Conservation (phyloP, 2,888 invertebrate species). For the Ariolimax columbianus region DNA sequence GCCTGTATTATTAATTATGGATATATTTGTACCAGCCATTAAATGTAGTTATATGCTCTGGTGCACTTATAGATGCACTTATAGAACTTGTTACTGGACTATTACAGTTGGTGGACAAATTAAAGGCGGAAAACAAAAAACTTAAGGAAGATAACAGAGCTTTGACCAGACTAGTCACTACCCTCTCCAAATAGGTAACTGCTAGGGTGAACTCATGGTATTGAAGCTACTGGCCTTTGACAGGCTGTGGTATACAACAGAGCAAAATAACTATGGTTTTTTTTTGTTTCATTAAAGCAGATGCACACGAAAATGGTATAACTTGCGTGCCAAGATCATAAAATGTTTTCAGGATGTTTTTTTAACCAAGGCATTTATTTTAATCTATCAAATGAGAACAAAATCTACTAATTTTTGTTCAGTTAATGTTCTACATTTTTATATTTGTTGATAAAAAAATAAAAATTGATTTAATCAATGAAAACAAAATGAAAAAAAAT, state of each 20-base stretch:
- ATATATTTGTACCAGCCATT: too few species aligned
- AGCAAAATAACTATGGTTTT: background rate
- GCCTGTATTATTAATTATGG: too few species aligned
- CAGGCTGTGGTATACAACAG: background rate
- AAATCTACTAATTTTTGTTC: too few species aligned
- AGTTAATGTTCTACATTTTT: too few species aligned
- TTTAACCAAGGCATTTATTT: background rate
- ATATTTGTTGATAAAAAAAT: too few species aligned
- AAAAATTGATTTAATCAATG: too few species aligned
- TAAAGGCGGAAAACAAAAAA: conserved; percentile 95
- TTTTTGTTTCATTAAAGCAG: background rate
- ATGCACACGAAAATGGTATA: background rate
- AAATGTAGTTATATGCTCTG: background rate
- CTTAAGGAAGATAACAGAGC: conserved; percentile 99
- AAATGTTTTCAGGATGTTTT: too few species aligned
- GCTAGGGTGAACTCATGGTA: background rate
- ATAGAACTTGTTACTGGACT: conserved; percentile 13
- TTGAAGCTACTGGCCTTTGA: background rate
- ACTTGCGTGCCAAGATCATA: background rate
- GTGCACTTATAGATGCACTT: conserved; percentile 1
- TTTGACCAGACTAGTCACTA: conserved; percentile 98
- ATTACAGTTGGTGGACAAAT: conserved; percentile 65
- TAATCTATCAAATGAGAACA: background rate
- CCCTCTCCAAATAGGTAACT: conserved; percentile 84
- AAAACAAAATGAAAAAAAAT: too few species aligned